These are phyloP conservation scores for Pseudococcus longispinus DNA, from an alignment of 2,888 invertebrate genomes.

Conservation along the genomic window DNA sequence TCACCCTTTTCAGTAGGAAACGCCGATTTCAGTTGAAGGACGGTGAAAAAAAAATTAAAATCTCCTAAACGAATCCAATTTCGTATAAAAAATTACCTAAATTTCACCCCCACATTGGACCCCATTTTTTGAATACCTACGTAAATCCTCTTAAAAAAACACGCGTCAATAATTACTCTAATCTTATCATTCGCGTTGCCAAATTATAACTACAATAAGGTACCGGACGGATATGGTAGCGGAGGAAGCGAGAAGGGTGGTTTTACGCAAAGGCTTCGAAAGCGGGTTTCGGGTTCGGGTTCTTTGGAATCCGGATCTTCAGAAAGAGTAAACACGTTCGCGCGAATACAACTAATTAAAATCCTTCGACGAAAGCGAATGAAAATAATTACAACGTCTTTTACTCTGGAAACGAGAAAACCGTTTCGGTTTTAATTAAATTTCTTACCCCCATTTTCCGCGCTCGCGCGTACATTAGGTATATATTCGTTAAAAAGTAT, in stretches of 20 bases:
- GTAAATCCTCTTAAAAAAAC: background rate
- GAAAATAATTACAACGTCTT: constrained; percentile 23
- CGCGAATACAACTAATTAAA: constrained; percentile 30
- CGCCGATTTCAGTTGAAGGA: no score
- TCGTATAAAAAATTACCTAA: background rate
- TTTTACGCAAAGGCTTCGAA: background rate
- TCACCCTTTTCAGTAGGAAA: no score
- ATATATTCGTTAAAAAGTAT: no score
- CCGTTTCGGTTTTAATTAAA: constrained; percentile 12
- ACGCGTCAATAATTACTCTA: background rate
- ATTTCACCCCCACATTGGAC: background rate
- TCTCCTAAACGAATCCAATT: background rate
- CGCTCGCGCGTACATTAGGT: background rate
- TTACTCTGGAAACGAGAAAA: constrained; percentile 1
- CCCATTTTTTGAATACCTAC: background rate
- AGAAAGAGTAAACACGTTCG: background rate
- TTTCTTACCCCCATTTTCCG: background rate
- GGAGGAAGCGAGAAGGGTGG: background rate
- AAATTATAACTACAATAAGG: background rate
- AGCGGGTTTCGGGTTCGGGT: background rate
- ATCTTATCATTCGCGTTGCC: background rate
- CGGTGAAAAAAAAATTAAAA: no score
- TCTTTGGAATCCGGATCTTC: background rate
- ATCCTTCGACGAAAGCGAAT: background rate
- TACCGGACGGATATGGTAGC: background rate